phyloP scores from a whole-genome alignment of 92 coral and sea anemone species.

The Chrysogorgia sp. region DNA sequence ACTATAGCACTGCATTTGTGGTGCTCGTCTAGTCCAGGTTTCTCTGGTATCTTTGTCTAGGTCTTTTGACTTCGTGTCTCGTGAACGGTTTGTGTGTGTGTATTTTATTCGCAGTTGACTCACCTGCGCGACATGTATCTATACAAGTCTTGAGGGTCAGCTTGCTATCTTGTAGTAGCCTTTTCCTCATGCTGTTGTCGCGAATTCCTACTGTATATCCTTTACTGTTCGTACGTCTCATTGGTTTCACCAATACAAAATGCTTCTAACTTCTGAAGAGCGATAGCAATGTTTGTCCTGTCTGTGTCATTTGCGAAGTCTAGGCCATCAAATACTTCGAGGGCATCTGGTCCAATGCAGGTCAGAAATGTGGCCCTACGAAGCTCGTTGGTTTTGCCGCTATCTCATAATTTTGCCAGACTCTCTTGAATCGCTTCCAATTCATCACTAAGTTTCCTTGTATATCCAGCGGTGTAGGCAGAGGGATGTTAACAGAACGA shows the following conservation, averaged over 20 bases:
- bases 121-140: conserved; percentile 59
- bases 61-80: not conserved
- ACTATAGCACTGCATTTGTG: conserved; percentile 42
- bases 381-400: conserved; percentile 43
- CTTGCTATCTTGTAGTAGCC: conserved; percentile 61
- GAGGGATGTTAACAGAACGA: conserved; percentile 50
- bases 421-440: conserved; percentile 52
- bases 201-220: conserved; percentile 55
- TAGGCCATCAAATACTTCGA: conserved; percentile 58
- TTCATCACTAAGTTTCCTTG: conserved; percentile 46
- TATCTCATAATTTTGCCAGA: conserved; percentile 61
- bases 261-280: conserved; percentile 44
- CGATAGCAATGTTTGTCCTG: conserved; percentile 45
- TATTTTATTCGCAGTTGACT: conserved; percentile 55
- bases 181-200: conserved; percentile 56
- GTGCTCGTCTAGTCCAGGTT: not conserved
- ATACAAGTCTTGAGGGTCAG: conserved; percentile 62
- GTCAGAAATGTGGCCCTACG: conserved; percentile 60
- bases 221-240: conserved; percentile 51
- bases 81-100: conserved; percentile 25
- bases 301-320: conserved; percentile 45
- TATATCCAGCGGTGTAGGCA: conserved; percentile 51
- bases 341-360: conserved; percentile 56
- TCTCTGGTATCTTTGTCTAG: not conserved
- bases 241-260: conserved; percentile 56